phyloP scores from a whole-genome alignment of 92 coral and sea anemone genomes.

The Actinostola sp. region DNA sequence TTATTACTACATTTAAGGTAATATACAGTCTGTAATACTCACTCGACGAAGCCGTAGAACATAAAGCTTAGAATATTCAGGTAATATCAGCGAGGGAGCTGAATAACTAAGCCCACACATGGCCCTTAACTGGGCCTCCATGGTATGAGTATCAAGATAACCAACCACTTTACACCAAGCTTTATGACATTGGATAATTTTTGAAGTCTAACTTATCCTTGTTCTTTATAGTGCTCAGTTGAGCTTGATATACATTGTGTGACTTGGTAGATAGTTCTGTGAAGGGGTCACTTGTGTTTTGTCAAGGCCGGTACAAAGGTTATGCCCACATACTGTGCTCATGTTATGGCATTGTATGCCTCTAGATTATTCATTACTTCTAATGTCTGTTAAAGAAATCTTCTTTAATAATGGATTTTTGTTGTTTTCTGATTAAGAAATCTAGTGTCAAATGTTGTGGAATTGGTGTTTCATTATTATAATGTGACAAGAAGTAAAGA shows the following conservation, averaged over 20 bases:
- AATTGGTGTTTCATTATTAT: too few species aligned
- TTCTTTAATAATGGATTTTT: neutral
- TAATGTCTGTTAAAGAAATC: neutral
- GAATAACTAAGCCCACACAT: conserved; percentile 26
- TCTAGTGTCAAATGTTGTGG: too few species aligned
- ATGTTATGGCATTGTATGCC: neutral
- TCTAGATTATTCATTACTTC: neutral
- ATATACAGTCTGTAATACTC: conserved; percentile 4
- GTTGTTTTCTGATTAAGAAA: too few species aligned
- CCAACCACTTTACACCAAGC: too few species aligned
- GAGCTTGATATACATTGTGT: conserved; percentile 6
- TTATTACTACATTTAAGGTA: too few species aligned
- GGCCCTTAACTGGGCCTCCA: conserved; percentile 18
- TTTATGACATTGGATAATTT: too few species aligned
- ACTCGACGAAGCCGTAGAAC: conserved; percentile 27
- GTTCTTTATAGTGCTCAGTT: too few species aligned
- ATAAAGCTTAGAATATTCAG: conserved; percentile 26
- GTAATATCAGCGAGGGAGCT: neutral
- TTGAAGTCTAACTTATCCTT: too few species aligned
- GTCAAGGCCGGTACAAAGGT: neutral
- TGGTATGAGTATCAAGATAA: too few species aligned
- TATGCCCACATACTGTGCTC: neutral
- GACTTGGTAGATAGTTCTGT: neutral
- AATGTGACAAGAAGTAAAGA: too few species aligned
- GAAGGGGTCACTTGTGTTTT: neutral